Evolutionary conservation across 1,140 invertebrate genomes (phyloP), one percentile per base, ranked within the genome.

Genomic region (Apocrypta bakeri): DNA sequence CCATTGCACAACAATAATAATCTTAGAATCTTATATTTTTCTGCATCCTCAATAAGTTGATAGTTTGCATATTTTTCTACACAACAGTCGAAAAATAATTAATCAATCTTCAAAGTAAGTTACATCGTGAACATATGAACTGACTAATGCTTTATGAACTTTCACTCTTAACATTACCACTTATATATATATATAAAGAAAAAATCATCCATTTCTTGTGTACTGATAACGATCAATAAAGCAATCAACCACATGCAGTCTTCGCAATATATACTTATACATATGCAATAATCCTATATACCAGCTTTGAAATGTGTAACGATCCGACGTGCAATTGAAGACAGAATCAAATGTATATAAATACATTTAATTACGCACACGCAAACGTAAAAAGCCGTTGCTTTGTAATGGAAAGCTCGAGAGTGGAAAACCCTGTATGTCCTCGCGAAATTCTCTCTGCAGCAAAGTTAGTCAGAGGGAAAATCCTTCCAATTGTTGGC

Each of bases 71-170:
- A n/a, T n/a, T n/a, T n/a, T n/a, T n/a, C 42, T 48, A 17, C 42
- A 48, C 42, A 48, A 48, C 21, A 48, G 9, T 48, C 42, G 42
- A 17, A 48, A 17, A 48, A 14, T 48, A 3, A n/a, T 48, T 17
- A 56, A 56, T 21, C 48, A 17, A 48, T 17, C 21, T 48, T 48
- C 1, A 56, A 56, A 56, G 48, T 56, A 56, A 56, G 48, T 56
- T 56, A 56, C n/a, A 56, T 9, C 48, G 17, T 33, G 63, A 76
- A 37, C 40, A 66, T 63, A 76, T n/a, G 75, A 66, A 66, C 77
- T 81, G 56, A 78, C 42, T 74, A 68, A 73, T 33, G 77, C 79
- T 84, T 79, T 86, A 81, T 79, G 64, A 84, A 83, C 83, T 79
- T 85, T 79, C 77, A 24, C 31, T 68, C 24, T 79, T 72, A 72